phyloP scores from a whole-genome alignment of 2,797 vertebrate species.

The Epinephelus malabaricus region DNA sequence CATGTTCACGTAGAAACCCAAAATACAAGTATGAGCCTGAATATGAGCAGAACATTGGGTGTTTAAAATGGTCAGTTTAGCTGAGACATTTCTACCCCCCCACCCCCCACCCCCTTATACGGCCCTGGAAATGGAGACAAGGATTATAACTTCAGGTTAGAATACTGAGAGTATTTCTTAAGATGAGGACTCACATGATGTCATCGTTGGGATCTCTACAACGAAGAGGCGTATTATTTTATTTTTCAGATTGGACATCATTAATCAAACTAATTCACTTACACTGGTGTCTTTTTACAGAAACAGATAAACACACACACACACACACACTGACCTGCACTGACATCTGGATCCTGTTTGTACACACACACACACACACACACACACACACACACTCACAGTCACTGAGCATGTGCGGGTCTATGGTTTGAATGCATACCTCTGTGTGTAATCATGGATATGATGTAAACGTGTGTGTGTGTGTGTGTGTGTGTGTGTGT shows the following conservation, averaged over 20 bases:
- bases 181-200: background rate
- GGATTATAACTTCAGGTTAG: no score
- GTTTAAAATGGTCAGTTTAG: no score
- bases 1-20: no score
- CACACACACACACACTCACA: slow-evolving; percentile 6
- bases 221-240: background rate
- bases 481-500: slow-evolving; percentile 15
- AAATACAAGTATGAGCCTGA: no score
- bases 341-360: no score
- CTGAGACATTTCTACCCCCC: no score
- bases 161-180: no score
- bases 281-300: background rate
- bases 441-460: slow-evolving; percentile 33
- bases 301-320: slow-evolving; percentile 1
- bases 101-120: no score
- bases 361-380: background rate
- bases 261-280: background rate
- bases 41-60: no score
- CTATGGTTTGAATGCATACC: slow-evolving; percentile 20
- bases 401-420: background rate
- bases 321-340: background rate
- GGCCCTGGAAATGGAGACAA: no score
- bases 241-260: background rate
- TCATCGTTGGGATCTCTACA: background rate
- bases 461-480: slow-evolving; percentile 16